Base-by-base conservation (phyloP, 2,797 vertebrate genomes). In the Uromys caudimaculatus region DNA sequence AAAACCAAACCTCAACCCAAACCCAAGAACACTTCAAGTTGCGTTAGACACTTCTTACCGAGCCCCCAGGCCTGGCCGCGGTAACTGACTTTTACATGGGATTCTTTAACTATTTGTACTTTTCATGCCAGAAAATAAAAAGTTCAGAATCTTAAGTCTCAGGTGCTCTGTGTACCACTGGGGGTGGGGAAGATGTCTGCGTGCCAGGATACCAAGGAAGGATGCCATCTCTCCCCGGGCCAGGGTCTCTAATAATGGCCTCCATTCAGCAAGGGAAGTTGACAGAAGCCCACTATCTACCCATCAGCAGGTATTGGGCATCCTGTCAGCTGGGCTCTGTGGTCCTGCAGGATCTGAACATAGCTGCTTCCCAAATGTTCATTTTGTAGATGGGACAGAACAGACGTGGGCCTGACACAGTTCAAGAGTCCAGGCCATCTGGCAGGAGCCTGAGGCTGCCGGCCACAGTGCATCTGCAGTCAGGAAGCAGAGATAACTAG, bases 91-190 rank as follows among this genome's bases (percentile, higher is more conserved):
- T 99, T 99, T 99, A 99, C 99, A 99, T 99, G 99, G 99, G 99
- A 99, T 99, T 99, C 99, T 99, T 99, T 99, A 99, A 99, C 99
- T 99, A 99, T 99, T 99, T 99, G 99, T 99, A 99, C 99, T 99
- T 99, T 99, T 99, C 99, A 99, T 99, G 99, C 99, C 99, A 99
- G 99, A 99, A 99, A 99, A 99, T 99, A 98, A 98, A 89, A 98
- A 98, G 99, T 99, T 99, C 99, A 99, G 99, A 99, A 99, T 99
- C 99, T 98, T 98, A 99, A 12, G 91, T 93, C 82, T 69, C 38
- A 58, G 76, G 78, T 92, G 77, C 2, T 97, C 27, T 91, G 78
- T 91, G 89, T 11, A 8, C 38, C 32, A 2, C 5, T 38, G 62
- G 6, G 38, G 0, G 9, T 0, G 1, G n/a, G 11, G 7, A 4